Conservation (phyloP, 2,113 vertebrate genomes). For the Plecotus auritus region DNA sequence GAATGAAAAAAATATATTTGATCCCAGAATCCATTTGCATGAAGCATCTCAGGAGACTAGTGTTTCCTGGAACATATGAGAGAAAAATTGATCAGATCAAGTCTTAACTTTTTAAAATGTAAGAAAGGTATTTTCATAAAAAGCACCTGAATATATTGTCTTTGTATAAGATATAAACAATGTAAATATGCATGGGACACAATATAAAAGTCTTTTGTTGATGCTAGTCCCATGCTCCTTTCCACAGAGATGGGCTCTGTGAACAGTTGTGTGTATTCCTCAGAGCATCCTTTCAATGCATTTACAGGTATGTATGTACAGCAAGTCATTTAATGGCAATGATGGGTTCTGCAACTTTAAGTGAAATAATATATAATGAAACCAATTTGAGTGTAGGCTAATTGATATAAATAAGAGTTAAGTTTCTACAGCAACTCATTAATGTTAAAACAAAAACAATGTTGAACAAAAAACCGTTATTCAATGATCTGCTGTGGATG, state of each 20-base stretch:
- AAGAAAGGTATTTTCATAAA: not conserved
- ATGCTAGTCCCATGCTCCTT: not conserved
- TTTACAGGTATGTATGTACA: not conserved
- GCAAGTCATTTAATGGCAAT: not conserved
- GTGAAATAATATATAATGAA: not conserved
- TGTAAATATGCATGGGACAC: not conserved
- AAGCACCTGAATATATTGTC: not conserved
- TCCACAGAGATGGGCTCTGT: not conserved
- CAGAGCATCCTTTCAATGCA: not conserved
- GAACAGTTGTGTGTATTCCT: not conserved
- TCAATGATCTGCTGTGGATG: not conserved
- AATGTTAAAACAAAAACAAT: not conserved
- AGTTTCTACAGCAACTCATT: not conserved
- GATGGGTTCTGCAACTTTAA: not conserved
- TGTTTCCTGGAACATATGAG: not conserved
- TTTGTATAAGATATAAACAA: not conserved
- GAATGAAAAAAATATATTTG: not conserved
- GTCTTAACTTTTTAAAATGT: not conserved
- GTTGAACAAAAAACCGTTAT: not conserved
- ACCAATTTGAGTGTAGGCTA: not conserved
- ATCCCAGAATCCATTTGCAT: not conserved
- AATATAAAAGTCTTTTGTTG: not conserved
- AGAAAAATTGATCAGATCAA: not conserved
- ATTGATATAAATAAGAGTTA: not conserved
- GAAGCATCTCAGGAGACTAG: not conserved